Conservation (phyloP, 2,113 vertebrate species). For the Salvator merianae region DNA sequence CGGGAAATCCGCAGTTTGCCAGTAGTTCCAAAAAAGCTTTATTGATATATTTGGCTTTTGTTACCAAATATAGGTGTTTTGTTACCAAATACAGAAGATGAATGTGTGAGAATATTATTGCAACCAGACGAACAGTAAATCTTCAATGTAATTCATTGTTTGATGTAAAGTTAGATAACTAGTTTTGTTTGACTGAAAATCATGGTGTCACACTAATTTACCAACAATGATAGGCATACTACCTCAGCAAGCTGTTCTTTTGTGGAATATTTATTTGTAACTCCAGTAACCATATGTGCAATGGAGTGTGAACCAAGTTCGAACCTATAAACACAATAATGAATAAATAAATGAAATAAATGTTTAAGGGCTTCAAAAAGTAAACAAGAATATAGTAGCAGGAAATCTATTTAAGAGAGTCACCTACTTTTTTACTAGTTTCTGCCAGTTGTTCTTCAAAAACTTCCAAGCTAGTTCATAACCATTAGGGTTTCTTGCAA, state of each 20-base stretch:
- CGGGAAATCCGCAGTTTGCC: no score
- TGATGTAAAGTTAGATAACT: background rate
- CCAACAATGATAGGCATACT: background rate
- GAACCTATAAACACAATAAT: slow-evolving; percentile 77
- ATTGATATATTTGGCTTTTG: no score
- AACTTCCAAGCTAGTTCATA: slow-evolving; percentile 85
- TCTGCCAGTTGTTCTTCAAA: slow-evolving; percentile 83
- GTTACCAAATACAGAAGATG: no score
- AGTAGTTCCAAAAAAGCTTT: no score
- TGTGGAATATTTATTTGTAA: slow-evolving; percentile 85
- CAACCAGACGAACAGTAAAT: no score
- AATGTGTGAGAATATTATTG: no score
- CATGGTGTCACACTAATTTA: background rate
- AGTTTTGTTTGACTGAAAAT: background rate
- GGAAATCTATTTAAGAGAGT: background rate
- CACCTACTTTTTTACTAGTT: slow-evolving; percentile 86
- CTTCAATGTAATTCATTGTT: background rate
- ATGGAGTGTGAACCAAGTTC: slow-evolving; percentile 81
- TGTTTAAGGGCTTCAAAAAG: background rate
- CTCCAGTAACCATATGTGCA: slow-evolving; percentile 75
- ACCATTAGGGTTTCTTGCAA: slow-evolving; percentile 83
- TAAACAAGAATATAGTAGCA: background rate
- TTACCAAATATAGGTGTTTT: no score
- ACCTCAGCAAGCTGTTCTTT: slow-evolving; percentile 83
- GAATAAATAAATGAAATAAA: background rate